phyloP scores from a whole-genome alignment of 1,140 invertebrate genomes.

The Drosophila orosa region DNA sequence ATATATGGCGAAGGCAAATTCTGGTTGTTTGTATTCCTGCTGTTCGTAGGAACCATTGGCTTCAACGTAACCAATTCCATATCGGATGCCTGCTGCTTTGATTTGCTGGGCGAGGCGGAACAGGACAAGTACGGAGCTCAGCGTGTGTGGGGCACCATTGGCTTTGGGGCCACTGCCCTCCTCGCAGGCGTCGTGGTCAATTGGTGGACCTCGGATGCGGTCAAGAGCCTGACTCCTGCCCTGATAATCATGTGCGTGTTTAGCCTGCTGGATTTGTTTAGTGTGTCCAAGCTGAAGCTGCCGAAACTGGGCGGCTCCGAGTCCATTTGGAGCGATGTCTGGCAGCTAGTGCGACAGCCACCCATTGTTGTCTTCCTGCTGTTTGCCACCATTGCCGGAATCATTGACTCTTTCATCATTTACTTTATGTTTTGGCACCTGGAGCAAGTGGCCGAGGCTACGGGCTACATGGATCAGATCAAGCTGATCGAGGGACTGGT shows the following conservation, averaged over 20 bases:
- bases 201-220: constrained; percentile 84
- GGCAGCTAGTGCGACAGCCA: constrained; percentile 86
- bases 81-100: constrained; percentile 92
- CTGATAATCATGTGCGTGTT: constrained; percentile 88
- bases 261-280: constrained; percentile 87
- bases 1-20: constrained; percentile 87
- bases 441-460: constrained; percentile 88
- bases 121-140: constrained; percentile 90
- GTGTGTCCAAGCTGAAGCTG: constrained; percentile 87
- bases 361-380: constrained; percentile 88
- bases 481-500: constrained; percentile 91
- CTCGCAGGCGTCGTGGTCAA: constrained; percentile 88
- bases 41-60: constrained; percentile 89
- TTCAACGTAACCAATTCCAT: constrained; percentile 92
- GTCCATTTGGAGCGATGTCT: constrained; percentile 87
- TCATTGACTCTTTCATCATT: constrained; percentile 91
- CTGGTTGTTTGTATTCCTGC: constrained; percentile 89
- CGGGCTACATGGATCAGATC: constrained; percentile 87
- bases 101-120: constrained; percentile 88
- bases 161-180: constrained; percentile 89
- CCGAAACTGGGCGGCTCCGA: constrained; percentile 87
- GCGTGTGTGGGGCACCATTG: constrained; percentile 91
- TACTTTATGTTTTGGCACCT: constrained; percentile 92
- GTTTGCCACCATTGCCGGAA: constrained; percentile 89
- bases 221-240: constrained; percentile 89